phyloP scores from a whole-genome alignment of 2,797 vertebrate species.

The Smutsia temminckii region DNA sequence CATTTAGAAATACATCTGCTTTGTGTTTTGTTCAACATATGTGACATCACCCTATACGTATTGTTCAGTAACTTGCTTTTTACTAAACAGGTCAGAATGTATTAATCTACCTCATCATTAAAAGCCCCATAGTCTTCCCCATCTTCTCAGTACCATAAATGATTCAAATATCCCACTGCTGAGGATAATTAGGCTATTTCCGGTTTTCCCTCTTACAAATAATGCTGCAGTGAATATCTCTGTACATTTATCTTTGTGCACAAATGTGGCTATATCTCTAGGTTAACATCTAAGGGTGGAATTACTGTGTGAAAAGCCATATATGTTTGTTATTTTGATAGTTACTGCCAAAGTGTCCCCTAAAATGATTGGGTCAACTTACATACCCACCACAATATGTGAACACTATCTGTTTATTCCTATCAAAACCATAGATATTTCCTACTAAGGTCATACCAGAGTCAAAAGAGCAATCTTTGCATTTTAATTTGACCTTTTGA shows the following conservation, averaged over 20 bases:
- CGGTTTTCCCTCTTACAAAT: background rate
- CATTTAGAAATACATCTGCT: background rate
- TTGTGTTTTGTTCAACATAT: slow-evolving; percentile 21
- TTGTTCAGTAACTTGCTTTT: background rate
- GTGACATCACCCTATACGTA: background rate
- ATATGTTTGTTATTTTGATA: slow-evolving; percentile 25
- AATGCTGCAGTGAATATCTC: background rate
- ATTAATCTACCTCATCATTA: background rate
- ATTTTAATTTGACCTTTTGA: background rate
- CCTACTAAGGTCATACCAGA: background rate
- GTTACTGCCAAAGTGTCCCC: background rate
- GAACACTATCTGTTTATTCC: background rate
- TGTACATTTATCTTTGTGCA: background rate
- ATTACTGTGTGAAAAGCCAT: background rate
- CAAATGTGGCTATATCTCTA: background rate
- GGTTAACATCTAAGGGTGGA: background rate
- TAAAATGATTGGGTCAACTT: slow-evolving; percentile 14
- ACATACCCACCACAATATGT: background rate
- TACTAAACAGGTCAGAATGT: slow-evolving; percentile 3
- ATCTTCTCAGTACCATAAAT: background rate
- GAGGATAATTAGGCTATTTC: background rate
- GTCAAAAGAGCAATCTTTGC: slow-evolving; percentile 4
- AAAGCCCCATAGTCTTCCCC: background rate
- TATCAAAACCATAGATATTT: background rate
- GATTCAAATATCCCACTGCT: background rate